Base-by-base conservation (phyloP, 2,888 invertebrate genomes). In the Hirtodrosophila confusa region DNA sequence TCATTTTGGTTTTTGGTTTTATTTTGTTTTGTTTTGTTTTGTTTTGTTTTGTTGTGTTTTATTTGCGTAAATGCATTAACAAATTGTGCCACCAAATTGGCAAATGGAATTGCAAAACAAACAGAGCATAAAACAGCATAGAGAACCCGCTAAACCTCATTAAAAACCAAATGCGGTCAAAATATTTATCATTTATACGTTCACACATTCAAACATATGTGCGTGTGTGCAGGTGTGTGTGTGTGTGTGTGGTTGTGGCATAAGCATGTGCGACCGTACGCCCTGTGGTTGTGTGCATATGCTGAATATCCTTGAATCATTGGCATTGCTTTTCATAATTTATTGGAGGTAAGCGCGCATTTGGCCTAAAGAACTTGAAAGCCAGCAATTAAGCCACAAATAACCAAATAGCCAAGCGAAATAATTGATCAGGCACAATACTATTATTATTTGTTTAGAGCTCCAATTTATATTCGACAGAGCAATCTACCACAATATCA, bases 81-180 rank as follows among this genome's bases (percentile, higher is more conserved):
- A 80, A 82, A 80, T 84, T 82, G 73, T 57, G 63, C 62, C 54
- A 56, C 62, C 68, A 55, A 69, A 62, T 60, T 36, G 47, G 50
- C 57, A 50, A 48, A 54, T 64, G 45, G 41, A 49, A 63, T 64
- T 53, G 36, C 9, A 49, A 73, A 57, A 80, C 58, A 67, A 60
- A 27, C 12, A 31, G 27, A 24, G 56, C 48, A 45, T 31, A 66
- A 63, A 68, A 73, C 50, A 40, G 48, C 36, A 39, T 39, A 44
- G 39, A 47, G 40, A 62, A 44, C 44, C 40, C 35, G 40, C 55
- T 50, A 74, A 84, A 84, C 80, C 73, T 79, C 78, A 83, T 83
- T 83, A 78, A 86, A 87, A 85, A 69, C 87, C 77, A 73, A 73
- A 75, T 84, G 87, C 57, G 84, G 84, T 84, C 88, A 75, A 85